Base-by-base conservation (phyloP, 1,140 invertebrate genomes). In the Drosophila takahashii region DNA sequence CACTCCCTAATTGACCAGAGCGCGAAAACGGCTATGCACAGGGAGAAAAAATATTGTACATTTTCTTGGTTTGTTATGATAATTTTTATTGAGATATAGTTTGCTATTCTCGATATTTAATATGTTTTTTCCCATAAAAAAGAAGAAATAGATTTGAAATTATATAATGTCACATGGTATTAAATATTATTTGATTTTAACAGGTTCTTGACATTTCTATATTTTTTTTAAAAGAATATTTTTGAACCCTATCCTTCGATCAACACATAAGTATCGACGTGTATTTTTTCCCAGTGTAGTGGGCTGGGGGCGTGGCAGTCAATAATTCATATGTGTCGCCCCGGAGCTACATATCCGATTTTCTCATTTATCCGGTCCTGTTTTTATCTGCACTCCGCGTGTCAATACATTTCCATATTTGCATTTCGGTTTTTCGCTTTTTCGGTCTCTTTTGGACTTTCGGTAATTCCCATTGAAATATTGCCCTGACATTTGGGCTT, bases 401-500 rank as follows among this genome's bases (percentile, higher is more conserved):
- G 61, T 36, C 47, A 36, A 50, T 54, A 47, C 15, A 48, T 47
- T 56, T 62, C 32, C 32, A 37, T 52, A 54, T 70, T 54, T 54
- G 37, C 60, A 69, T 69, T 65, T 51, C 10, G 36, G 45, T 61
- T 48, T 61, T 39, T 22, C 22, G 22, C 22, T 22, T 22, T 22
- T 22, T 22, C 22, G 34, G 27, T n/a, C 18, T 9, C 13, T 44
- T 45, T 44, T 15, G 32, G 7, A 66, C 16, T 29, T 34, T 32
- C 27, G 26, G 57, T 50, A 34, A 66, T 62, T 62, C 57, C 15
- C 37, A 36, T 26, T 67, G 64, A 67, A 65, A 69, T 42, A 67
- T 64, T 39, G 59, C 45, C 29, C 65, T 66, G 61, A 66, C 65
- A 67, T 67, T 32, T 32, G 48, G 45, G 62, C 29, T 70, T 67